Conservation (phyloP, 23 tunicate species). For the Clavelina lepadiformis region DNA sequence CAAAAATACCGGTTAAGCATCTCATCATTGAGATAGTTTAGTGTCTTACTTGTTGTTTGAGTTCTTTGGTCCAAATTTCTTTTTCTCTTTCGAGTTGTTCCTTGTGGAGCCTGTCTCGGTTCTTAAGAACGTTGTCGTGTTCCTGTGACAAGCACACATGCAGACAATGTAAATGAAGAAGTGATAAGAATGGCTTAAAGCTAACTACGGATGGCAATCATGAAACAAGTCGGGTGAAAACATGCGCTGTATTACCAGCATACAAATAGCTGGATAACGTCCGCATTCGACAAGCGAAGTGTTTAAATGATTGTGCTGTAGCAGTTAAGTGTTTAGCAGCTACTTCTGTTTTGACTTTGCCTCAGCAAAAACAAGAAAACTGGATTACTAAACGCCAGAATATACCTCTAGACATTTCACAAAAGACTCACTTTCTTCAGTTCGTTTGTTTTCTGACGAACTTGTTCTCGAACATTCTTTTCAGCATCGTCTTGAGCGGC, state of each 20-base stretch:
- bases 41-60: constrained; percentile 22
- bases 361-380: too few species aligned
- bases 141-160: too few species aligned
- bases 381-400: neutral
- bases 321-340: too few species aligned
- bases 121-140: constrained; percentile 60
- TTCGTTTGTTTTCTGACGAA: constrained; percentile 14
- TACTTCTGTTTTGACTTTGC: too few species aligned
- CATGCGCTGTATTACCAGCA: too few species aligned
- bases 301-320: neutral
- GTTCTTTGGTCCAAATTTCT: constrained; percentile 44
- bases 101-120: constrained; percentile 43
- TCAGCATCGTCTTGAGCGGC: constrained; percentile 23
- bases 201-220: too few species aligned
- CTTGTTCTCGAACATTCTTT: constrained; percentile 7
- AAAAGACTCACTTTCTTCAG: constrained; percentile 39
- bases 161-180: too few species aligned
- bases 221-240: too few species aligned
- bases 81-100: constrained; percentile 64
- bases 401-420: neutral
- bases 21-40: neutral
- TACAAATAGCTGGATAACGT: neutral
- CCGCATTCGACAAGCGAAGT: neutral
- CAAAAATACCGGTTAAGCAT: too few species aligned
- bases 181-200: too few species aligned